Evolutionary conservation across 2,113 vertebrate species (phyloP), one percentile per base, ranked within the genome.

Genomic region (Rynchops niger): DNA sequence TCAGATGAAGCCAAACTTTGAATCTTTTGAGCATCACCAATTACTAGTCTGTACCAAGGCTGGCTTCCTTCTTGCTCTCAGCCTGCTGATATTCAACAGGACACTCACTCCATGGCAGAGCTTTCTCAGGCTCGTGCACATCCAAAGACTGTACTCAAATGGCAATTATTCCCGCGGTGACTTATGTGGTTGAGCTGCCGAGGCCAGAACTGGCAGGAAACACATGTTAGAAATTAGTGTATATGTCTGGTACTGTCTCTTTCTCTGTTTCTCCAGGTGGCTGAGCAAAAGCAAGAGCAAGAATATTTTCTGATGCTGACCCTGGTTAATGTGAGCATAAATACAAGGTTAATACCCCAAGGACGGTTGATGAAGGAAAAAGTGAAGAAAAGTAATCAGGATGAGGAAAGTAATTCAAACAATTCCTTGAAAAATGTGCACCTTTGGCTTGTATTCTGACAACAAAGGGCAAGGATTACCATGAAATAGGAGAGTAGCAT

Each of bases 221-320:
- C 96, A 96, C 93, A 61, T 97, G 97, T 85, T 94, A 95, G 96
- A 94, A 97, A 97, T 96, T 96, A 95, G 87, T 61, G 84, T 30
- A 2, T 25, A 2, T 86, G 97, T 97, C 97, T 97, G 96, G 93
- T 96, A 90, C 89, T 78, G 96, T 97, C 95, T 97, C 91, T 88
- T 73, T 56, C 95, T 94, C 93, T 96, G 82, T 96, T 97, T 91
- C 96, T 97, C 97, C 97, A 97, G 96, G 96, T 97, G 97, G 90
- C 94, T 88, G 74, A 78, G 91, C 71, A 90, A 93, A 71, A 89
- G 82, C 84, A 91, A 96, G 69, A 94, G 52, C 70, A 95, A 91
- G 94, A 96, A 19, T 86, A 58, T 82, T 95, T 97, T 95, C 86
- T 87, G 81, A 77, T 82, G 91, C 94, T 97, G 96, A 94, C 93